Evolutionary conservation across 2,113 vertebrate species (phyloP).

Genomic region (Chionis minor): DNA sequence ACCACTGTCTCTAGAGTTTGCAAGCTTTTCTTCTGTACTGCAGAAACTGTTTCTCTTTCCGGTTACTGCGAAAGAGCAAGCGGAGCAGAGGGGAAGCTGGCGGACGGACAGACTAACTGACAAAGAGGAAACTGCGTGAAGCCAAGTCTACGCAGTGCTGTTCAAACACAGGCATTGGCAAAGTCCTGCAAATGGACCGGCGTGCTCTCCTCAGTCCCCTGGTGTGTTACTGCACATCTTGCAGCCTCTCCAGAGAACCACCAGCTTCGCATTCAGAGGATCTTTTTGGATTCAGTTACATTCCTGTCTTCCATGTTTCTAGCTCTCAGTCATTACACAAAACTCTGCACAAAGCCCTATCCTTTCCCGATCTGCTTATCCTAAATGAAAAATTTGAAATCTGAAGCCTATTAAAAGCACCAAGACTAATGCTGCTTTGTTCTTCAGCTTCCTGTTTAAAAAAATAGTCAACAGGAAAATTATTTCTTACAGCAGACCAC

Average conservation of each 20-base stretch:
- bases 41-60: background rate
- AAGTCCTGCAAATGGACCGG: background rate
- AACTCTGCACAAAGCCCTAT: background rate
- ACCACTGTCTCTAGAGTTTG: background rate
- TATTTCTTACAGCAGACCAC: slow-evolving; percentile 70
- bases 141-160: background rate
- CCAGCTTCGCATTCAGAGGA: background rate
- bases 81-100: slow-evolving; percentile 33
- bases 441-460: slow-evolving; percentile 72
- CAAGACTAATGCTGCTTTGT: slow-evolving; percentile 51
- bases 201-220: background rate
- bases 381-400: slow-evolving; percentile 37
- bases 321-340: background rate
- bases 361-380: background rate
- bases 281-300: background rate
- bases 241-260: background rate
- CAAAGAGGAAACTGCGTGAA: background rate
- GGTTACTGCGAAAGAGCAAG: background rate
- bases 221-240: background rate
- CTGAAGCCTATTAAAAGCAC: slow-evolving; percentile 56
- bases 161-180: fast-evolving
- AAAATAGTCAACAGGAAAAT: slow-evolving; percentile 78
- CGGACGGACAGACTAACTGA: background rate
- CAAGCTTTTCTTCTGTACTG: background rate
- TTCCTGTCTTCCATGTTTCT: background rate